Evolutionary conservation across 2,113 vertebrate species (phyloP), one percentile per base, ranked within the genome.

Genomic region (Fregetta grallaria): DNA sequence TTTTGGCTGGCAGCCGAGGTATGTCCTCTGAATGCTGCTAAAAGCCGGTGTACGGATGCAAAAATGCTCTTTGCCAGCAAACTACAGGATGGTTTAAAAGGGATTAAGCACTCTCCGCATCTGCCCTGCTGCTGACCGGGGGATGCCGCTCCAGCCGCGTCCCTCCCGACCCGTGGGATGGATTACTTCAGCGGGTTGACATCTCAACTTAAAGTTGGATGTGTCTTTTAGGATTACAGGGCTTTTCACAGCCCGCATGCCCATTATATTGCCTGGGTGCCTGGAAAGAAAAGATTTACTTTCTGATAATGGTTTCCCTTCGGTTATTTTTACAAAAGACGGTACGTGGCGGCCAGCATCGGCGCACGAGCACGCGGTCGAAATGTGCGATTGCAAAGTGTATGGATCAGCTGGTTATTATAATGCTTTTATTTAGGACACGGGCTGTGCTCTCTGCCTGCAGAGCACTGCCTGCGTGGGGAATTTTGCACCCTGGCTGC

Each of bases 261-360:
- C 52, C 66, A n/a, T 95, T 90, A n/a, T 76, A 3, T 88, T 94
- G 90, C 86, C 92, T 84, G 92, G 80, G 42, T 93, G 92, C 88
- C 44, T 30, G 55, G 27, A 71, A 93, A 88, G 78, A 92, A 90
- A 92, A 87, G 66, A 30, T 62, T 79, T 66, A 1, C 27, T 63
- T 44, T 30, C 59, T 32, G 29, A 16, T 70, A 21, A 27, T 59
- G 36, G 21, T 80, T 83, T 91, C 55, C 26, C 26, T 86, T 90
- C 0, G 0, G 32, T 88, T 88, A 7, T 83, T 96, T 92, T 96
- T 92, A 38, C 23, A 75, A 81, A 78, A 78, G 72, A 11, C 0
- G 0, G 12, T 25, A 32, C 0, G 0, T 0, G 2, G 61, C 0
- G 0, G n/a, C 81, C 0, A 0, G 22, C 6, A 10, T 6, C 0